Base-by-base conservation (phyloP, 2,888 invertebrate species). In the Dinocampus coccinellae region DNA sequence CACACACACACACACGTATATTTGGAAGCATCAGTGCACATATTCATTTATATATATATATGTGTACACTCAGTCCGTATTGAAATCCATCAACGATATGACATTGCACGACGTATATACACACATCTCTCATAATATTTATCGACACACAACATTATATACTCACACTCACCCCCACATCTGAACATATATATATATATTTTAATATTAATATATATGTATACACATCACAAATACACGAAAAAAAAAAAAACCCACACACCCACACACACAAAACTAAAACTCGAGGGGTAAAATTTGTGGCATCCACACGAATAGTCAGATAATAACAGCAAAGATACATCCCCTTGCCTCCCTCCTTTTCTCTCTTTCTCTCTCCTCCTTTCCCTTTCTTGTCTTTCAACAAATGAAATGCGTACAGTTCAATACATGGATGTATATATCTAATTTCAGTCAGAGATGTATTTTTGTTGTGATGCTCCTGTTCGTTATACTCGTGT, bases 371-470 rank as follows among this genome's bases (percentile, higher is more conserved):
- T n/a, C n/a, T n/a, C n/a, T n/a, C n/a, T n/a, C n/a, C n/a, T n/a
- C n/a, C n/a, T n/a, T n/a, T n/a, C n/a, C n/a, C n/a, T n/a, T n/a
- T n/a, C n/a, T n/a, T n/a, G n/a, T n/a, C n/a, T n/a, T n/a, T n/a
- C n/a, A n/a, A n/a, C n/a, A n/a, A 70, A 63, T 64, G 34, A 60
- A 61, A 53, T 26, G 20, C 57, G 67, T 66, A 24, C 47, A 66
- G 62, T 60, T 60, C 47, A 55, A 29, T 47, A 55, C 63, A 69
- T 65, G 20, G 63, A 57, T 64, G 66, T 66, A 61, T 72, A 74
- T 63, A 67, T 68, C 77, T 77, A 77, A 77, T 77, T 77, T 76
- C 76, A 75, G 76, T 66, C 75, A 63, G 73, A 73, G 77, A 77
- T 76, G 73, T 62, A 75, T 77, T 75, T 75, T 76, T 65, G 62